Evolutionary conservation across 2,113 vertebrate genomes (phyloP).

Genomic region (Vidua chalybeata): DNA sequence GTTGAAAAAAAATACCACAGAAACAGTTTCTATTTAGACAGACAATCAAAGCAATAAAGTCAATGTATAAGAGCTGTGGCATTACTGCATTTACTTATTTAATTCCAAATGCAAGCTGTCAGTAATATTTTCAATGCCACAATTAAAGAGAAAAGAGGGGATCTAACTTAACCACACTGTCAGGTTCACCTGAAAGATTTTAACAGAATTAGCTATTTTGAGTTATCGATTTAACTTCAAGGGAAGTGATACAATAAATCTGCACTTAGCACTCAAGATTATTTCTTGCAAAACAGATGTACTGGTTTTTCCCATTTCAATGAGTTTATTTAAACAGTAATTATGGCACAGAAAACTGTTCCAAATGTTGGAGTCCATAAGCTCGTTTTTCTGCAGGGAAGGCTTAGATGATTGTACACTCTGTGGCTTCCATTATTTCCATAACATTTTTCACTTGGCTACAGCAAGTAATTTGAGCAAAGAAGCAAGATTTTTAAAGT

Average conservation of each 20-base stretch:
- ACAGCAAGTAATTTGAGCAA: background rate
- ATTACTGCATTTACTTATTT: background rate
- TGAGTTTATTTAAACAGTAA: background rate
- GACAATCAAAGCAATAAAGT: background rate
- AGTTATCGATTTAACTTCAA: background rate
- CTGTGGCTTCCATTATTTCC: background rate
- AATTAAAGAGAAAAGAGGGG: background rate
- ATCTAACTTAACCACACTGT: background rate
- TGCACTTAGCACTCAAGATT: background rate
- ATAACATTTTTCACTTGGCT: background rate
- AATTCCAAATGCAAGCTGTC: background rate
- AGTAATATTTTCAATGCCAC: background rate
- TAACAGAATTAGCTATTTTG: background rate
- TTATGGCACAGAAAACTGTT: background rate
- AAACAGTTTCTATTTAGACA: background rate
- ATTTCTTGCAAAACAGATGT: slow-evolving; percentile 2
- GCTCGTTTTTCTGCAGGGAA: background rate
- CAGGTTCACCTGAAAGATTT: background rate
- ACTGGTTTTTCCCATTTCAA: background rate
- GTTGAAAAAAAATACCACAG: background rate
- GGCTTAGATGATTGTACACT: background rate
- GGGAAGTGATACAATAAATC: background rate
- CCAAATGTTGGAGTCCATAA: background rate
- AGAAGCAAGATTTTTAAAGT: background rate
- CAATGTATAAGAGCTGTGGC: background rate